Base-by-base conservation (phyloP, 2,113 vertebrate genomes). In the Numida meleagris region DNA sequence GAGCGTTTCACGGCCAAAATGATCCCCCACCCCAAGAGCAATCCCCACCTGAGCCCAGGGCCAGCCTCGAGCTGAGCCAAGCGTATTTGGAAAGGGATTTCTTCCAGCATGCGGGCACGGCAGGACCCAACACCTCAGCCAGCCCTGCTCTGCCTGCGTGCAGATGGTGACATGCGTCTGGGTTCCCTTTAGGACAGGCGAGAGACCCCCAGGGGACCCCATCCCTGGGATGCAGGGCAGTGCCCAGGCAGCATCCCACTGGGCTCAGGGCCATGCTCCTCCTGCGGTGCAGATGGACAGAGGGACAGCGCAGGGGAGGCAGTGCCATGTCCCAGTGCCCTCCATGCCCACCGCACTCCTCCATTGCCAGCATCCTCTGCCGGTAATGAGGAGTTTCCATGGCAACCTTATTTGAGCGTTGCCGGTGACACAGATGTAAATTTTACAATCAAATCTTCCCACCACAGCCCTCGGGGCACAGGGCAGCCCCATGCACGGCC, bases 311-410 rank as follows among this genome's bases (percentile, higher is more conserved):
- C 17, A 27, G 15, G 51, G 29, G 27, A 53, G 51, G 51, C 51
- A 31, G 51, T 31, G 51, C 51, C 27, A 16, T 29, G 27, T 53
- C 51, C 51, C 51, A 53, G 51, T 53, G 58, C 77, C 40, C 53
- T n/a, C n/a, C 53, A 13, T 27, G 33, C 24, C 90, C 89, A 20
- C 53, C 46, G 0, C 2, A 80, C 80, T 92, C 46, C 61, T 73
- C 36, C 17, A 43, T 40, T 36, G 31, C 80, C 92, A 94, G 92
- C 87, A 93, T 94, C 96, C 79, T 95, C 73, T 12, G 19, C 68
- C 72, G 36, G 88, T 87, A 96, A 97, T 93, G 93, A 96, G 84
- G 38, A 78, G 97, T 98, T 98, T 96, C 98, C 96, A 98, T 97
- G 94, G 96, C 94, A 98, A 98, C 97, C 65, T 95, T 89, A 71